Evolutionary conservation across 2,888 invertebrate genomes (phyloP), one percentile per base, ranked within the genome.

Genomic region (Drosophila quinaria): DNA sequence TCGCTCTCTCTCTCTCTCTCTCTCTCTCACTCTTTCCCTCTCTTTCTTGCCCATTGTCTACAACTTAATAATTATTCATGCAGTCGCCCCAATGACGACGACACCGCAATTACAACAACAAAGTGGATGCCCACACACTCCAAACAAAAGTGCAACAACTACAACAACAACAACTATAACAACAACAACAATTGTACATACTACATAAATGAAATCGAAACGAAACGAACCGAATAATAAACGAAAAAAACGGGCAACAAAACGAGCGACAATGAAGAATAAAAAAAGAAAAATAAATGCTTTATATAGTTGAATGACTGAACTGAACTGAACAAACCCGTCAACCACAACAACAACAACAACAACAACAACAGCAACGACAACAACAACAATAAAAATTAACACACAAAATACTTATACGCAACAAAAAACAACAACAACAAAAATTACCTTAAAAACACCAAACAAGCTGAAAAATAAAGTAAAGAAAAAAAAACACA

Each of bases 401-500:
- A 88, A 90, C 90, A 89, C 79, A 89, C 44, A 63, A 90, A 84
- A 89, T 89, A 84, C 81, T 87, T 89, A 83, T 87, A 66, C 67
- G 65, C 87, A 89, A 80, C 62, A 89, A 72, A 89, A 72, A 86
- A 67, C 35, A 37, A 44, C 60, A 60, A 19, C 41, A 59, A 66
- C 59, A 72, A 86, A 90, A 89, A 90, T 86, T 90, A 86, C 89
- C 90, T 86, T 86, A 89, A 90, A 84, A 86, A 83, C 90, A 89
- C 87, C 90, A 85, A 85, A 85, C 83, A 85, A 90, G 77, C 80
- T 78, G 80, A 87, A 85, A 68, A 68, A 33, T 8, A 64, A 60
- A 63, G 51, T 60, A 73, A 70, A 71, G 42, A 31, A 54, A 64
- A 54, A 54, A 70, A 33, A 72, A 60, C 46, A 54, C 6, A 68